A percentile compares a stretch with the other conserved stretches of the same genome.
These are phyloP conservation scores for Perognathus longimembris DNA, from an alignment of 2,113 vertebrate species.

Conservation along the genomic window DNA sequence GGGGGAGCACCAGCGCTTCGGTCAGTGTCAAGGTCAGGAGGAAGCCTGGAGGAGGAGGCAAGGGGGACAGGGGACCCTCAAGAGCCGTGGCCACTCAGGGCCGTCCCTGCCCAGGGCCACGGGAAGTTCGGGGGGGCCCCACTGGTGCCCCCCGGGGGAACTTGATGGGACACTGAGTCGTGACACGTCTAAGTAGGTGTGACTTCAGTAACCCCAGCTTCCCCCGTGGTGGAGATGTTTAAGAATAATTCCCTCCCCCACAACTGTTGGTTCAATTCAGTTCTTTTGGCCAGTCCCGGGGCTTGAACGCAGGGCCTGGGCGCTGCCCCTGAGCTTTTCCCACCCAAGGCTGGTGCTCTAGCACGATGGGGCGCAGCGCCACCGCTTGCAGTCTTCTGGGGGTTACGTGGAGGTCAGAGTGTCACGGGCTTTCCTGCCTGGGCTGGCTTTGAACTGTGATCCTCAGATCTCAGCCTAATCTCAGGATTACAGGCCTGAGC, in stretches of 20 bases:
- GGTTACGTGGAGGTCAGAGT: too few species aligned
- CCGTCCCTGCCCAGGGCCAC: background rate
- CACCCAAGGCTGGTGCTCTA: too few species aligned
- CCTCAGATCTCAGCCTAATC: too few species aligned
- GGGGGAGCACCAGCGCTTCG: constrained; percentile 91
- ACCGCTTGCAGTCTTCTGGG: too few species aligned
- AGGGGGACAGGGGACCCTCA: constrained; percentile 32
- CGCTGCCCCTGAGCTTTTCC: too few species aligned
- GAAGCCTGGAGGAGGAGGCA: constrained; percentile 88
- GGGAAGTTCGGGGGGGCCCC: background rate
- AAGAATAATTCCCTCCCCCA: background rate
- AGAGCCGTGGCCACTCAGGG: fast-evolving
- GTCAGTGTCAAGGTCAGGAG: constrained; percentile 94
- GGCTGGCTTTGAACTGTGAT: too few species aligned
- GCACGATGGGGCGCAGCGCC: too few species aligned
- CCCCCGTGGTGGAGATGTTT: background rate
- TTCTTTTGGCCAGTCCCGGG: too few species aligned
- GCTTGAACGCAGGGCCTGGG: too few species aligned
- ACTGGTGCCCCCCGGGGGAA: fast-evolving
- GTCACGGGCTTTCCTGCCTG: too few species aligned
- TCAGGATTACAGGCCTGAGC: too few species aligned
- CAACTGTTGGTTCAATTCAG: too few species aligned
- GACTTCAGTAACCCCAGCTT: background rate
- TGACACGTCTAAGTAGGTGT: background rate
- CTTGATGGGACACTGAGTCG: background rate